These are phyloP conservation scores for Drosophila nebulosa DNA, from an alignment of 1,140 invertebrate species.

Conservation along the genomic window DNA sequence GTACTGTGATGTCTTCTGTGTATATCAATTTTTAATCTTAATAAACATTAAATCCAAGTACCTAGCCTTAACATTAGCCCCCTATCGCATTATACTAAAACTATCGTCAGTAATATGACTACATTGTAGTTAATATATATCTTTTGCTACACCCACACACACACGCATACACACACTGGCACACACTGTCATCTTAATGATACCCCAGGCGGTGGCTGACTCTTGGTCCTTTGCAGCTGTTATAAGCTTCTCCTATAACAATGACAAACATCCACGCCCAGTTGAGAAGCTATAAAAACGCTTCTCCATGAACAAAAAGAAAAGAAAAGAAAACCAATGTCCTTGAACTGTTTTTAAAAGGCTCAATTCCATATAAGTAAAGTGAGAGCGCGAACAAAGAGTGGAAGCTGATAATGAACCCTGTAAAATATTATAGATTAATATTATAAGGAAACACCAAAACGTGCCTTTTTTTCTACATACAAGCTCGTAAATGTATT, in stretches of 20 bases:
- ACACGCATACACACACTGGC: neutral
- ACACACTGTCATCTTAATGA: slow-evolving; percentile 22
- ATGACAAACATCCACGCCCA: slow-evolving; percentile 32
- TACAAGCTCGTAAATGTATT: neutral
- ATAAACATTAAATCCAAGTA: neutral
- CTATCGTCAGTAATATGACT: slow-evolving; percentile 36
- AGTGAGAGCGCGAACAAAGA: neutral
- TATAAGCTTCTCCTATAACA: slow-evolving; percentile 9
- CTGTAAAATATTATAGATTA: neutral
- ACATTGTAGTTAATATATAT: slow-evolving; percentile 19
- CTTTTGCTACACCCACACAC: slow-evolving; percentile 14
- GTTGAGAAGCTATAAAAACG: slow-evolving; percentile 33
- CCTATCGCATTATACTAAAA: slow-evolving; percentile 14
- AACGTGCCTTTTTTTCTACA: slow-evolving; percentile 37
- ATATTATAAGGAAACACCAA: slow-evolving; percentile 2
- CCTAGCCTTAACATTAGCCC: slow-evolving; percentile 1
- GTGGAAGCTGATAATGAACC: neutral
- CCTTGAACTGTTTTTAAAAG: slow-evolving; percentile 49
- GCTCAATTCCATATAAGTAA: neutral
- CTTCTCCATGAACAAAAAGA: slow-evolving; percentile 12
- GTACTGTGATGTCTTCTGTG: no score
- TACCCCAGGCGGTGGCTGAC: slow-evolving; percentile 35
- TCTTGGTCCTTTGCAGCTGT: neutral
- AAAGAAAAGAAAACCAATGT: slow-evolving; percentile 35
- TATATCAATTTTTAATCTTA: neutral